These are phyloP conservation scores for Rhopilema esculentum DNA, from an alignment of 30 jellyfish, hydroid and myxozoan genomes.

Conservation along the genomic window DNA sequence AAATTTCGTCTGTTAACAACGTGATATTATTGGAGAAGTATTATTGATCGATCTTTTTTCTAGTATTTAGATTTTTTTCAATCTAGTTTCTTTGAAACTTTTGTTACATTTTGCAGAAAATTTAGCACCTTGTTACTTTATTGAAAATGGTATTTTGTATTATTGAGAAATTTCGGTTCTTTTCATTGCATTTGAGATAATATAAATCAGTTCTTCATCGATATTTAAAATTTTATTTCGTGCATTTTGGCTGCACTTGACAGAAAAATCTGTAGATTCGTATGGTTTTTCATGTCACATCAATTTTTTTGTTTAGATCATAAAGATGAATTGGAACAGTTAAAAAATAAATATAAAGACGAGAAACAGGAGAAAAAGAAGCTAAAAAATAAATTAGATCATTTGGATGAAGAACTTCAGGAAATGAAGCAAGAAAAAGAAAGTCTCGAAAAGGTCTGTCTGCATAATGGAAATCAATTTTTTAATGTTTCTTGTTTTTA, in stretches of 20 bases:
- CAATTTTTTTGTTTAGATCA: slow-evolving; percentile 61
- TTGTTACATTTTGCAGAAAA: too few relatives aligned
- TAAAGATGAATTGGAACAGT: slow-evolving; percentile 67
- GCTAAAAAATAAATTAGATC: slow-evolving; percentile 54
- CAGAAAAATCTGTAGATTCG: too few relatives aligned
- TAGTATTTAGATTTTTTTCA: not conserved
- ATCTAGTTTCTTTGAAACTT: too few relatives aligned
- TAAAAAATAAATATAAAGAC: slow-evolving; percentile 46
- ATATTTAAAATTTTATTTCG: not conserved
- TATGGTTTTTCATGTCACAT: too few relatives aligned
- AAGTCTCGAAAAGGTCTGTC: slow-evolving; percentile 44
- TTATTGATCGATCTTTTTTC: not conserved
- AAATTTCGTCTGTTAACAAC: not conserved
- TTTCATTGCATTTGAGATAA: too few relatives aligned
- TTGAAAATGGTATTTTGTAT: too few relatives aligned
- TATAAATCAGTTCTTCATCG: too few relatives aligned
- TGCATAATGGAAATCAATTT: too few relatives aligned
- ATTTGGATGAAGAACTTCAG: slow-evolving; percentile 73
- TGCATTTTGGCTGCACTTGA: not conserved
- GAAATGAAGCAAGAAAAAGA: slow-evolving; percentile 76
- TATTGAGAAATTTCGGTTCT: too few relatives aligned
- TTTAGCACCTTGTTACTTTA: too few relatives aligned
- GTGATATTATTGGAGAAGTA: not conserved
- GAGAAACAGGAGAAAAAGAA: slow-evolving; percentile 78
- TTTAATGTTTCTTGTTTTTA: too few relatives aligned